A percentile compares a stretch with the other conserved stretches of the same genome.
phyloP scores from a whole-genome alignment of 2,888 invertebrate species.

The Eustalomyia histrio region DNA sequence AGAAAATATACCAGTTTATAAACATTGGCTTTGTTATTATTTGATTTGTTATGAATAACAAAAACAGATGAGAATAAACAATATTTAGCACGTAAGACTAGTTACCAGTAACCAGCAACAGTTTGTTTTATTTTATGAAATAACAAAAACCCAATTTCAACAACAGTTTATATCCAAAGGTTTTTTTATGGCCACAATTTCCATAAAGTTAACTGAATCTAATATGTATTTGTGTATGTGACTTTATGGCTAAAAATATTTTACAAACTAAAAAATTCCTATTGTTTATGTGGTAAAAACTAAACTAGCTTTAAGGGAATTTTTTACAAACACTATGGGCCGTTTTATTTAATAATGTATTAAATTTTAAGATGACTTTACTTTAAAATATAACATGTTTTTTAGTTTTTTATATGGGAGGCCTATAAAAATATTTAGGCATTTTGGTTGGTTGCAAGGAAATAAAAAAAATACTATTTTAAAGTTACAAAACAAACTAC shows the following conservation, averaged over 20 bases:
- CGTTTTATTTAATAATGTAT: too few relatives aligned
- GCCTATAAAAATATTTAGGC: too few relatives aligned
- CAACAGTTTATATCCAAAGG: neutral
- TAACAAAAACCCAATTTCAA: neutral
- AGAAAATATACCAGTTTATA: too few relatives aligned
- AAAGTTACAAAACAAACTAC: too few relatives aligned
- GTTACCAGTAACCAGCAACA: neutral
- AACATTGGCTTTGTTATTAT: neutral
- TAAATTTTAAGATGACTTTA: too few relatives aligned
- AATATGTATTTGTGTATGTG: neutral
- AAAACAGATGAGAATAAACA: neutral
- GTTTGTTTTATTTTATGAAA: neutral
- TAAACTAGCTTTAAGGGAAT: neutral
- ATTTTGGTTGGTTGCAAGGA: too few relatives aligned
- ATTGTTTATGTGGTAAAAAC: neutral
- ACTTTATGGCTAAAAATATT: neutral
- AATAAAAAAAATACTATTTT: too few relatives aligned
- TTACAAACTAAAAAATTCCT: neutral
- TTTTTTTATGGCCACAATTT: neutral
- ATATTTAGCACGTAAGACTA: too few relatives aligned
- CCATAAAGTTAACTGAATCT: neutral
- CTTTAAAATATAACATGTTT: too few relatives aligned
- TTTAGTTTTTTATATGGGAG: too few relatives aligned
- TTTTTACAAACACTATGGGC: too few relatives aligned
- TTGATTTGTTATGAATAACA: neutral